Evolutionary conservation across 2,797 vertebrate genomes (phyloP), one percentile per base, ranked within the genome.

Genomic region (Sylvilagus floridanus): DNA sequence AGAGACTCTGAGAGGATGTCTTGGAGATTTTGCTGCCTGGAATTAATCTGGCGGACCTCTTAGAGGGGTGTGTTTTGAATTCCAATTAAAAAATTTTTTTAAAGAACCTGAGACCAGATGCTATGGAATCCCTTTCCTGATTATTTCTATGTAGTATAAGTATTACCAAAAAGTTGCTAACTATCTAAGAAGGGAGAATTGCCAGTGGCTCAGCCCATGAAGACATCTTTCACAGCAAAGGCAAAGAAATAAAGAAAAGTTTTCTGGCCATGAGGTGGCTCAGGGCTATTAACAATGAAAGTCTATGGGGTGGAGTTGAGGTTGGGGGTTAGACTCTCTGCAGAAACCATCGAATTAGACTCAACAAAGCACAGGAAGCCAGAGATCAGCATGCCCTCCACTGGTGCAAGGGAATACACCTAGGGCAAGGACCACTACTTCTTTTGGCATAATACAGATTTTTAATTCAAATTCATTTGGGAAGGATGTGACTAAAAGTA

Each of bases 11-110:
- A 85, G 57, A 82, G 26, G 66, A 68, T 37, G 57, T 13, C 9
- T 47, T 13, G 12, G 35, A 30, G 11, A 42, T 75, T 79, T 84
- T 83, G 22, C 77, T 75, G 21, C 86, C 72, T 95, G 78, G 37
- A 75, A 75, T 92, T 93, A 83, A 95, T 88, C 69, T 85, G 54
- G 69, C 79, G 54, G 94, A 62, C 73, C 96, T 96, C 78, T 78
- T 85, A 32, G 87, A 95, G 69, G 83, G 42, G 42, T 42, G 63
- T 95, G 35, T 92, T 93, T 94, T 95, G 89, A 93, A 91, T 84
- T 96, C 94, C 37, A 68, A 47, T 88, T 75, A 32, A 76, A 85
- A 88, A 62, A 21, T 21, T 57, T 16, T 72, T 91, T 91, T 47
- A 83, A 95, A 93, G 88, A 91, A 62, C 47, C 78, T 88, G 50